These are phyloP conservation scores for Crotalus helleri DNA, from an alignment of 2,113 vertebrate genomes.

Conservation along the genomic window DNA sequence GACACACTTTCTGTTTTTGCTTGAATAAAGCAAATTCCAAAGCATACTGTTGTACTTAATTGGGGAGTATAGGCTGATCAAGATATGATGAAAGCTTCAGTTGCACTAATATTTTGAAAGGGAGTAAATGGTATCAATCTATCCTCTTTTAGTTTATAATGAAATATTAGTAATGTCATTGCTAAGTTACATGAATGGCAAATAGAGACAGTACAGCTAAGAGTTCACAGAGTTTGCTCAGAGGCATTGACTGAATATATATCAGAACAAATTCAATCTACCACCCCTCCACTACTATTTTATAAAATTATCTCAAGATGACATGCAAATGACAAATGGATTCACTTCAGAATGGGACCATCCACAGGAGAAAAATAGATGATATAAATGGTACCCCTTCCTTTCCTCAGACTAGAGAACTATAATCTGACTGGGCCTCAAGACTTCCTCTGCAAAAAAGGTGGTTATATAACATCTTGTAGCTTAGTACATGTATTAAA, in stretches of 20 bases:
- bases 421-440: neutral
- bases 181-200: neutral
- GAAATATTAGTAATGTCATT: neutral
- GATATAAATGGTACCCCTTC: neutral
- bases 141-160: neutral
- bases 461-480: neutral
- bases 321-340: neutral
- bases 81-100: neutral
- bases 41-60: neutral
- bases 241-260: neutral
- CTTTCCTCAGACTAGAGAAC: neutral
- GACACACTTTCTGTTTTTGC: neutral
- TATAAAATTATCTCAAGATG: neutral
- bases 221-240: neutral
- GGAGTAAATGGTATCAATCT: neutral
- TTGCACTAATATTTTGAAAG: neutral
- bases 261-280: neutral
- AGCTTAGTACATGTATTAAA: neutral
- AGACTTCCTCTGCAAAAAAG: neutral
- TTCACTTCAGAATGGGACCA: neutral
- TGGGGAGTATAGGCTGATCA: neutral
- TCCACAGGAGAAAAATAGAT: neutral
- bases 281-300: neutral
- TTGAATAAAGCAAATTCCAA: neutral
- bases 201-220: neutral